Evolutionary conservation across 2,797 vertebrate genomes (phyloP), one percentile per base, ranked within the genome.

Genomic region (Oryzias dopingdopingensis): DNA sequence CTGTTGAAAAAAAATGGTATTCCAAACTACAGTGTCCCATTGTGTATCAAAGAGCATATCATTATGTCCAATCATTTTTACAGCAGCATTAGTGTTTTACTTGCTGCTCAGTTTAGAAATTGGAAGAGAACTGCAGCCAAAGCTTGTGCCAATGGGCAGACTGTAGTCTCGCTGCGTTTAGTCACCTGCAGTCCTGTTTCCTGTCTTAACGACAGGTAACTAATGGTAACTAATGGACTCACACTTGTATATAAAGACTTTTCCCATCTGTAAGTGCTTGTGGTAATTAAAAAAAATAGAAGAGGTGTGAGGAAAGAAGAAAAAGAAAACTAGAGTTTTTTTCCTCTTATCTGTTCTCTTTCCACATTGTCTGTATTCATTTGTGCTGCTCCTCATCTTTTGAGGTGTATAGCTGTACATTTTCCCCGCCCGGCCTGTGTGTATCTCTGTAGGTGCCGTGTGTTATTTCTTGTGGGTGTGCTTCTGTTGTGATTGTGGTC

Each of bases 381-480:
- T 63, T 79, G 59, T 52, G 54, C 67, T 58, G 20, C 56, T 24
- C 57, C 42, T 75, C 20, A 14, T 79, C 75, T 70, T 14, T 0
- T 5, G 49, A 58, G 72, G 67, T 71, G 46, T 58, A 0, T 51
- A 14, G 1, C 52, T 53, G 51, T 42, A 0, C 20, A 22, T 41
- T 62, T 57, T 23, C 49, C 46, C 52, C 4, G 56, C 52, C 63
- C 24, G 17, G 20, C 41, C 52, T 47, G 16, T 42, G 61, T 70
- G 59, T 48, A 16, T 63, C 62, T 80, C 55, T 76, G 59, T 60
- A 60, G 62, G 46, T 46, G 47, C 2, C 32, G 62, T 17, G 52
- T 84, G 86, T 87, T 88, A 49, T 85, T 83, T 40, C 84, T 57
- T 81, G 74, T 71, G 82, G 83, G 82, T 78, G 81, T 85, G 62